These are phyloP conservation scores for Pterophyllum scalare DNA, from an alignment of 2,113 vertebrate genomes.

Conservation along the genomic window DNA sequence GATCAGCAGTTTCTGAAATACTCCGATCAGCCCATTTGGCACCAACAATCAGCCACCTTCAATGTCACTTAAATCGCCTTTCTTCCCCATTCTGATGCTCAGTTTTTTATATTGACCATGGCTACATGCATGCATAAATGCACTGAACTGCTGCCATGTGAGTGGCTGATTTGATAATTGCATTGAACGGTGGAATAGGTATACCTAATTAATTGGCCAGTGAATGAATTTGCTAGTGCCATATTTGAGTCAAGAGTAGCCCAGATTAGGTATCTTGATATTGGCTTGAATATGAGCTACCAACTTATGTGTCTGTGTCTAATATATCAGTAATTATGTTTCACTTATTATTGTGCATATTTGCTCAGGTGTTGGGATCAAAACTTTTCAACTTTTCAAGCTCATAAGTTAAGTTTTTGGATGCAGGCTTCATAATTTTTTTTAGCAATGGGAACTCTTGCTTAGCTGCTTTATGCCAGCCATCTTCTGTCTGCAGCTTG, in stretches of 20 bases:
- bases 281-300: neutral
- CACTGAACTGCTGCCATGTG: neutral
- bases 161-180: neutral
- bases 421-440: neutral
- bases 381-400: neutral
- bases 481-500: slow-evolving; percentile 61
- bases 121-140: neutral
- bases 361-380: neutral
- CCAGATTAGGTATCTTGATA: neutral
- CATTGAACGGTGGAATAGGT: neutral
- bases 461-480: slow-evolving; percentile 18
- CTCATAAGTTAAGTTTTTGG: neutral
- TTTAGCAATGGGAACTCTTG: neutral
- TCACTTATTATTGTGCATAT: neutral
- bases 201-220: neutral
- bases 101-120: neutral
- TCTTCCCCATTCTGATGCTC: neutral
- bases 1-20: neutral
- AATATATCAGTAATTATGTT: no score
- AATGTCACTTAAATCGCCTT: neutral
- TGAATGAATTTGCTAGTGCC: neutral
- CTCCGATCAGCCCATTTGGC: neutral
- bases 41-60: neutral
- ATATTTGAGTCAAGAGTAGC: neutral
- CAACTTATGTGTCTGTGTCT: neutral